Evolutionary conservation across 2,113 vertebrate species (phyloP), one percentile per base, ranked within the genome.

Genomic region (Gopherus flavomarginatus): DNA sequence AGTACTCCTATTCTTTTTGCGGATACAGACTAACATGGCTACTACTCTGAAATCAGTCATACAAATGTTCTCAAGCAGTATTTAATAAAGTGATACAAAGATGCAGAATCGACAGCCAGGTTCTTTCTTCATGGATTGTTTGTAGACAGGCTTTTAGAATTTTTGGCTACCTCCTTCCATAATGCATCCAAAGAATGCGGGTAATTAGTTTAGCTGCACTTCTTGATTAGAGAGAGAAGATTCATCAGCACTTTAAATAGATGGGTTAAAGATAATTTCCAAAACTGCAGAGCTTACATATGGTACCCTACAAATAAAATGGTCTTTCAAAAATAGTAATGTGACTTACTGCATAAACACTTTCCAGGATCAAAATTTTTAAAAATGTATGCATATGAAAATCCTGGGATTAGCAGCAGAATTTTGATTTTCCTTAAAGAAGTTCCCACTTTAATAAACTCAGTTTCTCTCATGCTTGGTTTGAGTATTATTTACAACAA

Each of bases 311-410:
- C 54, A 91, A 97, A 96, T 85, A 91, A 49, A 94, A 93, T 42
- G 82, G 49, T 93, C 83, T 95, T 94, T 89, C 7, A 5, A 1
- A 90, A 94, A 62, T 50, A 62, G 35, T 96, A 96, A 94, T 92
- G 57, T 95, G 87, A 93, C 86, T 82, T 93, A 21, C n/a, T 90
- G 24, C 79, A 52, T 90, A 96, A 97, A 94, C 14, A 90, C 85
- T 97, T 96, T 92, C 88, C 52, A 95, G 85, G 86, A 95, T 89
- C 72, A 90, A 44, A 84, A 89, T 89, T 96, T 92, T 95, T 4
- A 59, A 89, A 97, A 96, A 77, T 87, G 85, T 94, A 42, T 94
- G 86, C 92, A 93, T 89, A 93, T 97, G 94, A 97, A 88, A 97
- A 95, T 84, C 88, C 83, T 62, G 47, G 92, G 87, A 96, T 93